Conservation (phyloP, 2,888 invertebrate species). For the Galerucella nymphaeae region DNA sequence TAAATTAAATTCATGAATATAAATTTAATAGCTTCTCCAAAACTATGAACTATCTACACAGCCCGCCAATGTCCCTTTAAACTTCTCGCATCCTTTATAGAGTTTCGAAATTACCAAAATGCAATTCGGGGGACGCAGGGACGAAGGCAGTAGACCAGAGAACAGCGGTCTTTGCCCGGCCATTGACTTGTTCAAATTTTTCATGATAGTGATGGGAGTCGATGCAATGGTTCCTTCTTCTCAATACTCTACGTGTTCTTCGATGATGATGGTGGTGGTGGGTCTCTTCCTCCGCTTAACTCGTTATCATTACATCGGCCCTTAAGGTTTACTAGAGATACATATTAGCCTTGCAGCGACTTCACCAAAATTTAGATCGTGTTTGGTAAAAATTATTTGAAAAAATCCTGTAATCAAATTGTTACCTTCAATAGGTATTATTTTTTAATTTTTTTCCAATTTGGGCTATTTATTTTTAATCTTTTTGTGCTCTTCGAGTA, state of each 20-base stretch:
- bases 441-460: too few relatives aligned
- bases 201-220: constrained; percentile 26
- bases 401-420: too few relatives aligned
- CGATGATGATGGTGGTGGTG: constrained; percentile 1
- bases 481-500: too few relatives aligned
- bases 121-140: constrained; percentile 38
- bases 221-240: constrained; percentile 31
- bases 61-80: constrained; percentile 27
- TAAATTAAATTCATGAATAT: background rate
- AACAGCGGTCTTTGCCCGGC: constrained; percentile 61
- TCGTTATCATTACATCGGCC: background rate
- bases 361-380: background rate
- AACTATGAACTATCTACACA: constrained; percentile 13
- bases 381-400: too few relatives aligned
- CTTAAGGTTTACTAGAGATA: constrained; percentile 16
- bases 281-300: constrained; percentile 5
- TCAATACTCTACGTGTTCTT: constrained; percentile 21
- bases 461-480: too few relatives aligned
- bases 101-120: constrained; percentile 25
- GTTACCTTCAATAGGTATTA: too few relatives aligned
- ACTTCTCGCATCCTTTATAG: constrained; percentile 24
- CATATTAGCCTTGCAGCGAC: background rate
- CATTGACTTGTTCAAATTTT: constrained; percentile 60
- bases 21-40: background rate
- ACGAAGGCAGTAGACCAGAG: constrained; percentile 36